A percentile compares a stretch with the other conserved stretches of the same genome.
Conservation (phyloP, 2,888 invertebrate species). For the Mechanitis mazaeus region DNA sequence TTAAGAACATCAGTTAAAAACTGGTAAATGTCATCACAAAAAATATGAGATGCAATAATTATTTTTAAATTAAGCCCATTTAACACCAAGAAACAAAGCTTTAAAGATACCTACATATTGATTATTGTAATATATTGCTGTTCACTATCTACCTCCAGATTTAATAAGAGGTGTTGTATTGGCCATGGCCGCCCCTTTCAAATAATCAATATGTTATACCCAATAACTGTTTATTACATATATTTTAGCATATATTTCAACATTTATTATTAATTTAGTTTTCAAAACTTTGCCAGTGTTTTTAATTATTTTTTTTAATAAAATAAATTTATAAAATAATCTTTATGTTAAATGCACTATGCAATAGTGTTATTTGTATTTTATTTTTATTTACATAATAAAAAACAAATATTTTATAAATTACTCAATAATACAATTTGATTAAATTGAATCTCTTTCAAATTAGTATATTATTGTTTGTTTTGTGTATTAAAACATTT, state of each 20-base stretch:
- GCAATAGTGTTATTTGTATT: not conserved
- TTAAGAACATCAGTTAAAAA: conserved; percentile 12
- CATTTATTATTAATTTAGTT: too few relatives aligned
- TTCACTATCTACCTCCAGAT: conserved; percentile 31
- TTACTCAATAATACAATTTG: conserved; percentile 29
- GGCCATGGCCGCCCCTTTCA: conserved; percentile 13
- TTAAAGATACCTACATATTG: conserved; percentile 24
- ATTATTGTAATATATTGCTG: conserved; percentile 23
- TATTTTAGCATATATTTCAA: too few relatives aligned
- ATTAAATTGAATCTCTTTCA: conserved; percentile 34
- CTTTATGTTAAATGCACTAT: not conserved
- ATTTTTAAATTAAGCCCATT: conserved; percentile 17
- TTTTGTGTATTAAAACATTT: conserved; percentile 24
- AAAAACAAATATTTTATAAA: conserved; percentile 11
- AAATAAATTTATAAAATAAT: not conserved
- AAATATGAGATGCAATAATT: conserved; percentile 14
- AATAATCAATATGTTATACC: conserved; percentile 6
- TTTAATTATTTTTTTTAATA: not conserved
- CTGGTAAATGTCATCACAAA: conserved; percentile 22
- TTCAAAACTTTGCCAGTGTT: not conserved
- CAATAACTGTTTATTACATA: too few relatives aligned
- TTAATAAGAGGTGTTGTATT: conserved; percentile 24
- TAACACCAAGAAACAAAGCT: conserved; percentile 31
- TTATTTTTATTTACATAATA: not conserved
- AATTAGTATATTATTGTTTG: conserved; percentile 25